Base-by-base conservation (phyloP, 2,797 vertebrate genomes). In the Taeniopygia guttata region DNA sequence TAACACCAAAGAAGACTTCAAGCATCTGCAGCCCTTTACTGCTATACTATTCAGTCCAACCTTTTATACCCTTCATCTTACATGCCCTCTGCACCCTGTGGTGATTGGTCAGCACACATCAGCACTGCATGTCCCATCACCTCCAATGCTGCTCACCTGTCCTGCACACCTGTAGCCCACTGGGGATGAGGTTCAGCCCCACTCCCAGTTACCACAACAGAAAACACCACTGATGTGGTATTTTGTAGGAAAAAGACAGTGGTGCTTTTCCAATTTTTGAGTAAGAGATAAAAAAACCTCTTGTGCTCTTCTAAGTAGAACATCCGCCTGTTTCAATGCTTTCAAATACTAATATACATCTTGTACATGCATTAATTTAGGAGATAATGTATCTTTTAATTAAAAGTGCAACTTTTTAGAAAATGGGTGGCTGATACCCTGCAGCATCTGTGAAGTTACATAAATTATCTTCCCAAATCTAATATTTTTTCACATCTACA, bases 371-470 rank as follows among this genome's bases (percentile, higher is more conserved):
- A 73, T 77, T 87, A 55, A 76, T 90, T 95, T 89, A 58, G 93
- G 58, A 86, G 81, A 94, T 89, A 94, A 78, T 9, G 1, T 52
- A 76, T 87, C 75, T 94, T 88, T 94, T 84, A 93, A 91, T 94
- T 93, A 88, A 81, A 89, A 89, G 23, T 52, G 29, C 13, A n/a
- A 4, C 16, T 59, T 70, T 68, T 73, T 49, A 14, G 30, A 7
- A 70, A 90, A 90, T 32, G 29, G 3, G 17, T 70, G 40, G 16
- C 43, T 94, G 58, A 90, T 88, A 81, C 36, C 58, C 52, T 90
- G 67, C 19, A 82, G 84, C 74, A 90, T 73, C 49, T 78, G 58
- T 13, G 16, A 25, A 73, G 13, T 66, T 92, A 62, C 67, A 79
- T 74, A 42, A 67, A 73, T 49, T 73, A 74, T 74, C 81, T 89